Conservation (phyloP, 2,888 invertebrate species). For the Cosmorhoe ocellata region DNA sequence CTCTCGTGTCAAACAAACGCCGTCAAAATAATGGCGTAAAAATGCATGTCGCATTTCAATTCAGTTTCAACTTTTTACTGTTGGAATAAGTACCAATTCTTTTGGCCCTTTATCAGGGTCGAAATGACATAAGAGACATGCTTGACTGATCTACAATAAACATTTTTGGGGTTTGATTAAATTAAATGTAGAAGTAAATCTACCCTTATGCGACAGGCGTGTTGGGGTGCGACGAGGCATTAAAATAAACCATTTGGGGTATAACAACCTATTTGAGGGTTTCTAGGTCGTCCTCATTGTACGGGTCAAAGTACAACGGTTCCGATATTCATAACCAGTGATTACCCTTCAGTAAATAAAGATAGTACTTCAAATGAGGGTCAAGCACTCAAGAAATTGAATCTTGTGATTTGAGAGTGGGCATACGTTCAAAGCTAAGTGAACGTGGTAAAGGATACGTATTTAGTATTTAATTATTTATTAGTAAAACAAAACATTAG, state of each 20-base stretch:
- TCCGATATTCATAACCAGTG: slow-evolving; percentile 37
- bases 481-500: too few relatives aligned
- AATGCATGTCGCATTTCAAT: too few relatives aligned
- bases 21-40: too few relatives aligned
- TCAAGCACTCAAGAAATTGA: slow-evolving; percentile 7
- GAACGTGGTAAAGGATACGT: too few relatives aligned
- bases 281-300: slow-evolving; percentile 52
- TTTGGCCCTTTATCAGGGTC: too few relatives aligned
- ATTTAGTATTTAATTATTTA: too few relatives aligned
- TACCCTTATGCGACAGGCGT: slow-evolving; percentile 27
- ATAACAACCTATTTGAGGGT: slow-evolving; percentile 47
- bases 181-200: slow-evolving; percentile 19
- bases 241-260: slow-evolving; percentile 33
- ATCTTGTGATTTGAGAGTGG: background rate
- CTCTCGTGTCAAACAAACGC: too few relatives aligned
- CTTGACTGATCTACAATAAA: background rate
- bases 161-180: background rate
- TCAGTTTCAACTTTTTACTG: too few relatives aligned
- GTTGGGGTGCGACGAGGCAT: slow-evolving; percentile 50
- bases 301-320: slow-evolving; percentile 46
- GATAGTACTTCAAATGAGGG: slow-evolving; percentile 2
- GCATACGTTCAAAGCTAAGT: too few relatives aligned
- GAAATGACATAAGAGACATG: too few relatives aligned
- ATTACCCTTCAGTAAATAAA: slow-evolving; percentile 31
- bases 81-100: too few relatives aligned